Percentiles rank a stretch among this genome's conserved stretches.
These are phyloP conservation scores for Macrophya annulata DNA, from an alignment of 2,888 invertebrate genomes.

Conservation along the genomic window DNA sequence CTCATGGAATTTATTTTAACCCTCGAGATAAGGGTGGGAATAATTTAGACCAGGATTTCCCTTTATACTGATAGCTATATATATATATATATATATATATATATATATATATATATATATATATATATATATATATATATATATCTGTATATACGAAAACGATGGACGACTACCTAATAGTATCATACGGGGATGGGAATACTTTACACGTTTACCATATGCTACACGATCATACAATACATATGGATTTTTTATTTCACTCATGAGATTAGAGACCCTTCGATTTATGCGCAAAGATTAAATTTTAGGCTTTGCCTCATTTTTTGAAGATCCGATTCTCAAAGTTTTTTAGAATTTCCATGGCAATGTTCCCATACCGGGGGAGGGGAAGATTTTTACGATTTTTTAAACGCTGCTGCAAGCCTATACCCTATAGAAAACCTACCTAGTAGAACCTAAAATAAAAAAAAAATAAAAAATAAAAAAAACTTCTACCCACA, in stretches of 20 bases:
- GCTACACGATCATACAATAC: constrained; percentile 16
- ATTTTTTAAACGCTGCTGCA: constrained; percentile 21
- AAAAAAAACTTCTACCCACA: background rate
- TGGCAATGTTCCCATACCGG: background rate
- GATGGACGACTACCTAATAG: background rate
- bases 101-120: too few relatives aligned
- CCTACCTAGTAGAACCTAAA: too few relatives aligned
- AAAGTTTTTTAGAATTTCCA: background rate
- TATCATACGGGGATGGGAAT: background rate
- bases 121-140: too few relatives aligned
- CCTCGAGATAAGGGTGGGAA: constrained; percentile 67
- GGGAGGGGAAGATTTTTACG: constrained; percentile 28
- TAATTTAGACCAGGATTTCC: constrained; percentile 62
- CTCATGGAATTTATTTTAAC: constrained; percentile 65
- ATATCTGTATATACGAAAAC: too few relatives aligned
- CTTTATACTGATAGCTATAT: constrained; percentile 24
- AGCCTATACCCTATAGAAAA: background rate
- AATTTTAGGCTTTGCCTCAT: background rate
- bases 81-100: too few relatives aligned
- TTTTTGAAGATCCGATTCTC: background rate
- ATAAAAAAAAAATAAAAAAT: too few relatives aligned
- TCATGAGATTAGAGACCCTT: constrained; percentile 30
- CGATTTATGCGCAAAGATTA: constrained; percentile 41
- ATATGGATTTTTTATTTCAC: background rate
- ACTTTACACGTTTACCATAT: constrained; percentile 5